Conservation (phyloP, 2,888 invertebrate species). For the Dryobota labecula region DNA sequence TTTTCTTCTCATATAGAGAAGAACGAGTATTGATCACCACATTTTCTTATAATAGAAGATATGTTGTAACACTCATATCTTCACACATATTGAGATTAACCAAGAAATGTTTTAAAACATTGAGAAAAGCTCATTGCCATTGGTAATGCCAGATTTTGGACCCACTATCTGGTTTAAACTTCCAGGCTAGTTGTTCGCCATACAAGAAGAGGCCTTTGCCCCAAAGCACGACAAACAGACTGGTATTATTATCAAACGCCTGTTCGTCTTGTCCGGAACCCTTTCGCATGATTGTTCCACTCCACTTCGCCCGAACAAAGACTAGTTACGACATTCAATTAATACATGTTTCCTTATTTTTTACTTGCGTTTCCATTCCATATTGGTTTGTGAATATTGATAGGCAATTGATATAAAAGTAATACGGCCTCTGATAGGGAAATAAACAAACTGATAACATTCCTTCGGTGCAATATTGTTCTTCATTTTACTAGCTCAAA, state of each 20-base stretch:
- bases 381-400: conserved; percentile 50
- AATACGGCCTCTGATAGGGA: not conserved
- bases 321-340: conserved; percentile 62
- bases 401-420: conserved; percentile 8
- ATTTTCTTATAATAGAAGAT: not conserved
- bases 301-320: conserved; percentile 61
- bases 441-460: conserved; percentile 1
- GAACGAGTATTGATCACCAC: not conserved
- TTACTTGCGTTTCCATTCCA: conserved; percentile 49
- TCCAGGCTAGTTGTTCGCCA: not conserved
- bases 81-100: not conserved
- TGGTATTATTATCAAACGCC: conserved; percentile 34
- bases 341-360: conserved; percentile 61
- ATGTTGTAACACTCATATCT: not conserved
- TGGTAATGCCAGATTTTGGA: not conserved
- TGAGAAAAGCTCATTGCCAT: not conserved
- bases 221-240: not conserved
- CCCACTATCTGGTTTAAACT: not conserved
- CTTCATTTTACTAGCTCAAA: not conserved
- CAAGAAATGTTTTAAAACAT: not conserved
- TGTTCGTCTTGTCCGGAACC: conserved; percentile 40
- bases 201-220: not conserved
- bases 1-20: not conserved
- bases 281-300: conserved; percentile 59
- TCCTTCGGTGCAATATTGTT: not conserved